Conservation (phyloP, 2,113 vertebrate species). For the Ceratotherium simum region DNA sequence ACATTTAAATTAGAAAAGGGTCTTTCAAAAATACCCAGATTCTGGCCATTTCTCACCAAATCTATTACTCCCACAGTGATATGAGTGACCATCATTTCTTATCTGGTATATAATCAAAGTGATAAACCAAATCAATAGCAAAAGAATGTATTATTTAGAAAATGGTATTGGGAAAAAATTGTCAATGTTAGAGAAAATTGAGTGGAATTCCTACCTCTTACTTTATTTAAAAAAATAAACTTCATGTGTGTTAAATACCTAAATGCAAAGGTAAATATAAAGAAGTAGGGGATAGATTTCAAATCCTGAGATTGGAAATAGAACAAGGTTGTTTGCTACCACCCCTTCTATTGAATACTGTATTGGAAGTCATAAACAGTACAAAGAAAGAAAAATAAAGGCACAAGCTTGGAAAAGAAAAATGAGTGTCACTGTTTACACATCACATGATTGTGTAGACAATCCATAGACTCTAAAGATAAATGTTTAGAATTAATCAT, state of each 20-base stretch:
- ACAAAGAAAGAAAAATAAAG: background rate
- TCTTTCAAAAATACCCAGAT: background rate
- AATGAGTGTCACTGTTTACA: background rate
- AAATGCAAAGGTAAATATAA: background rate
- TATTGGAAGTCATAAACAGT: background rate
- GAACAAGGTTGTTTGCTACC: background rate
- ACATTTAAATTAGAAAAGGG: background rate
- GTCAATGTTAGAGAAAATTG: background rate
- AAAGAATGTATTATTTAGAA: conserved; percentile 5
- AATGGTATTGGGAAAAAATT: background rate
- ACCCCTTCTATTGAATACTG: background rate
- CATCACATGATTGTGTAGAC: background rate
- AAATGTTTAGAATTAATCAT: background rate
- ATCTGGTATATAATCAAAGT: background rate
- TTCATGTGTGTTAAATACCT: background rate
- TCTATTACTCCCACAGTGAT: background rate
- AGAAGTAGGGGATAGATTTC: background rate
- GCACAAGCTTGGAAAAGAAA: background rate
- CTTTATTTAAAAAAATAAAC: background rate
- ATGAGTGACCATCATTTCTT: background rate
- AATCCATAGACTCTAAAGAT: background rate
- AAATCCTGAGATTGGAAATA: background rate
- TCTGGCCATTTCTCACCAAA: background rate
- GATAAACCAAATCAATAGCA: background rate
- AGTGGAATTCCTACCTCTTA: background rate